These are phyloP conservation scores for Ceratina calcarata DNA, from an alignment of 1,140 invertebrate genomes.

Conservation along the genomic window DNA sequence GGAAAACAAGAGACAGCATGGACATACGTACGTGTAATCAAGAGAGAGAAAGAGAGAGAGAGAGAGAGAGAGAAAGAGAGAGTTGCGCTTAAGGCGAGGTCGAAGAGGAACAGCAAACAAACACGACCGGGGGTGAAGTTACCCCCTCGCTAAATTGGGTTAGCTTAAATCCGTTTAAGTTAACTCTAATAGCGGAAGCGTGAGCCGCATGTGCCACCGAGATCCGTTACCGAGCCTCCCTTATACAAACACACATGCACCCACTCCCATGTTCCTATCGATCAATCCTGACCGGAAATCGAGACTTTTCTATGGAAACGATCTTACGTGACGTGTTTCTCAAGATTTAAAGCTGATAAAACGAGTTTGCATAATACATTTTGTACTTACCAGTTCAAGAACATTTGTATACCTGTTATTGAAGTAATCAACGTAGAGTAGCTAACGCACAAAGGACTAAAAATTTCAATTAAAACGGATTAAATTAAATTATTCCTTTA, in stretches of 20 bases:
- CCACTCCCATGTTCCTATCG: conserved; percentile 11
- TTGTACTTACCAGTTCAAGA: no score
- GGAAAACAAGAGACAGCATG: conserved; percentile 27
- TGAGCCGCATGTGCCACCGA: conserved; percentile 66
- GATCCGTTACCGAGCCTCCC: conserved; percentile 7
- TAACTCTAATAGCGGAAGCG: conserved; percentile 77
- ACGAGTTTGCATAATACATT: no score
- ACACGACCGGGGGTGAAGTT: conserved; percentile 71
- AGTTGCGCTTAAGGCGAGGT: conserved; percentile 45
- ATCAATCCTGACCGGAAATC: conserved; percentile 5
- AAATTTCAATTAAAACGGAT: no score
- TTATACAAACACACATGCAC: not conserved
- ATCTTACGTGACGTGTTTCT: not conserved
- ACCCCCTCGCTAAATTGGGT: conserved; percentile 77
- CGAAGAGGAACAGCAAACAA: conserved; percentile 67
- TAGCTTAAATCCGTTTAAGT: conserved; percentile 78
- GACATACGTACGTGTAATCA: conserved; percentile 59
- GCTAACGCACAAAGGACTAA: no score
- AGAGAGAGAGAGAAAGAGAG: no score
- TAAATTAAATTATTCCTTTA: no score
- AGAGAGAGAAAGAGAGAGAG: conserved; percentile 5
- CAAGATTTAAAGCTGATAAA: no score
- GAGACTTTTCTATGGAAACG: not conserved
- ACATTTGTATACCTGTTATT: no score
- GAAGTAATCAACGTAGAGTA: no score